Evolutionary conservation across 2,113 vertebrate genomes (phyloP).

Genomic region (Hippocampus mohnikei): DNA sequence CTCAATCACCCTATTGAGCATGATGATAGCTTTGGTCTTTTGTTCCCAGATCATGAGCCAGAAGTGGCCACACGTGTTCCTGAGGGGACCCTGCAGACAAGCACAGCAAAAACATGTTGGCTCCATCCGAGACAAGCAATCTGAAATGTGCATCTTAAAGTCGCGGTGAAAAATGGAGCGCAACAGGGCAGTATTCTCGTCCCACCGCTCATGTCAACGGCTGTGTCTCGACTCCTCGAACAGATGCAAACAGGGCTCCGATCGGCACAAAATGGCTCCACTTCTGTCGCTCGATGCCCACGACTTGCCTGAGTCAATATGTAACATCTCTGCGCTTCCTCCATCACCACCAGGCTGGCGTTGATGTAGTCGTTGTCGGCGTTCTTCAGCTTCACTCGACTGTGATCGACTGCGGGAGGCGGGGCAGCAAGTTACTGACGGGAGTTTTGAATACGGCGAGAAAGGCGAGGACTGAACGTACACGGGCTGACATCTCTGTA

Average conservation of each 20-base stretch:
- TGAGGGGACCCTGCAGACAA: conserved; percentile 84
- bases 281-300: not conserved
- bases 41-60: conserved; percentile 99
- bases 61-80: conserved; percentile 95
- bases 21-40: conserved; percentile 91
- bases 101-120: not conserved
- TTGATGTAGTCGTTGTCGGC: conserved; percentile 97
- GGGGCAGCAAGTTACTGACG: not conserved
- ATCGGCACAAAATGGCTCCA: not conserved
- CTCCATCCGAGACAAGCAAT: not conserved
- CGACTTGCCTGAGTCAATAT: conserved; percentile 89
- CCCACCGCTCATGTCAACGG: not conserved
- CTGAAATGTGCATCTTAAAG: not conserved
- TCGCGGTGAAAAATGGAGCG: no score
- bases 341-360: conserved; percentile 87
- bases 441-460: not conserved
- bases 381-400: conserved; percentile 89
- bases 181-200: not conserved
- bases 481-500: conserved; percentile 98
- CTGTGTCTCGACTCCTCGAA: not conserved
- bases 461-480: conserved; percentile 70
- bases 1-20: conserved; percentile 95
- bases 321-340: conserved; percentile 91
- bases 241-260: no score
- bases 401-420: conserved; percentile 85